Evolutionary conservation across 2,113 vertebrate genomes (phyloP).

Genomic region (Cebidichthys violaceus): DNA sequence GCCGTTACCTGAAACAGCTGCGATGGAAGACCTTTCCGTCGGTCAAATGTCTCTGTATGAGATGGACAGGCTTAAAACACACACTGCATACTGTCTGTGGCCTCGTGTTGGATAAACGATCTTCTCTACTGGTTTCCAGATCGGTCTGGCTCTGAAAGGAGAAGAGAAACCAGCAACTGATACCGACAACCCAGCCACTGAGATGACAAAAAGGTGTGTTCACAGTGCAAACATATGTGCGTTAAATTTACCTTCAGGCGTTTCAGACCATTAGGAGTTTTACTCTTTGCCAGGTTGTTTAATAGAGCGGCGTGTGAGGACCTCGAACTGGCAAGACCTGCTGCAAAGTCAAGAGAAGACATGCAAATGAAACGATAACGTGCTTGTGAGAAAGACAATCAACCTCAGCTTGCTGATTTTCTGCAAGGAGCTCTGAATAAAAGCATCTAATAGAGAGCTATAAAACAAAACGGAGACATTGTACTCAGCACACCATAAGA

Average conservation of each 20-base stretch:
- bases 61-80: slow-evolving; percentile 87
- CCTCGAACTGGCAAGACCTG: slow-evolving; percentile 75
- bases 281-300: slow-evolving; percentile 55
- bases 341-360: slow-evolving; percentile 72
- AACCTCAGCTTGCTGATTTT: neutral
- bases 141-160: slow-evolving; percentile 49
- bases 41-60: slow-evolving; percentile 88
- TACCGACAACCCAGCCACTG: neutral
- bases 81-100: slow-evolving; percentile 62
- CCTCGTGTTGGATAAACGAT: slow-evolving; percentile 57
- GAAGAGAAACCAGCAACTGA: slow-evolving; percentile 3
- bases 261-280: slow-evolving; percentile 17
- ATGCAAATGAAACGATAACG: slow-evolving; percentile 26
- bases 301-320: slow-evolving; percentile 40
- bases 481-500: slow-evolving; percentile 45
- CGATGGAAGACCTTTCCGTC: slow-evolving; percentile 90
- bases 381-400: neutral
- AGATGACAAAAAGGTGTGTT: neutral
- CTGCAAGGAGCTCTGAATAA: neutral
- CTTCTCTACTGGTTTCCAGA: slow-evolving; percentile 23
- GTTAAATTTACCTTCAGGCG: slow-evolving; percentile 42
- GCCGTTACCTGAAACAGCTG: slow-evolving; percentile 89
- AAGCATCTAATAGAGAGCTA: neutral
- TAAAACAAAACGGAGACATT: neutral
- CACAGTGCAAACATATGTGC: neutral